Evolutionary conservation across 2,113 vertebrate genomes (phyloP).

Genomic region (Sylvietta virens): DNA sequence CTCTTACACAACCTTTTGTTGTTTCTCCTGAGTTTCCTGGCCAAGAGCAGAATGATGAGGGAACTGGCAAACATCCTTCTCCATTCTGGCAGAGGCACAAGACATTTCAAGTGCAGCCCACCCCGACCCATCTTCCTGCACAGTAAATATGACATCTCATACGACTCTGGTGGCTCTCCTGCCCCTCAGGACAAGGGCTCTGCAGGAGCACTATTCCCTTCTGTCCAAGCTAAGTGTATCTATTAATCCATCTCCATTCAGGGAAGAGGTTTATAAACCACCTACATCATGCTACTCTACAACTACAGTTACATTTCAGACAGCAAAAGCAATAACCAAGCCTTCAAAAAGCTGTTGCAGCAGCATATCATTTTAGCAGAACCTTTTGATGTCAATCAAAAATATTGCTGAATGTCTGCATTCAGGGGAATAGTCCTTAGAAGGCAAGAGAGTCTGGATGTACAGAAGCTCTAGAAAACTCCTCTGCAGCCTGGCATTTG

Average conservation of each 20-base stretch:
- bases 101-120: neutral
- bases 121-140: neutral
- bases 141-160: neutral
- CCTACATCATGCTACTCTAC: neutral
- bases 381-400: constrained; percentile 29
- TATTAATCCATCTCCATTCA: neutral
- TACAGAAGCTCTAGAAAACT: neutral
- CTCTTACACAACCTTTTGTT: neutral
- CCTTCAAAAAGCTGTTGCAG: constrained; percentile 31
- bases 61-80: neutral
- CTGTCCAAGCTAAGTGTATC: neutral
- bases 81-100: neutral
- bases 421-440: neutral
- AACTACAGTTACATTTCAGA: constrained; percentile 10
- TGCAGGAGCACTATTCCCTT: neutral
- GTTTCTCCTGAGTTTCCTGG: neutral
- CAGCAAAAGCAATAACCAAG: constrained; percentile 34
- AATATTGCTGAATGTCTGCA: neutral
- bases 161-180: neutral
- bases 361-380: constrained; percentile 25
- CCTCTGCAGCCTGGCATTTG: neutral
- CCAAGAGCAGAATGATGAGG: neutral
- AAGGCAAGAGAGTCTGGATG: neutral
- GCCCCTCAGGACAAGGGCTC: neutral
- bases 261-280: neutral